Evolutionary conservation across 2,888 invertebrate genomes (phyloP), one percentile per base, ranked within the genome.

Genomic region (Eupelmus urozonus): DNA sequence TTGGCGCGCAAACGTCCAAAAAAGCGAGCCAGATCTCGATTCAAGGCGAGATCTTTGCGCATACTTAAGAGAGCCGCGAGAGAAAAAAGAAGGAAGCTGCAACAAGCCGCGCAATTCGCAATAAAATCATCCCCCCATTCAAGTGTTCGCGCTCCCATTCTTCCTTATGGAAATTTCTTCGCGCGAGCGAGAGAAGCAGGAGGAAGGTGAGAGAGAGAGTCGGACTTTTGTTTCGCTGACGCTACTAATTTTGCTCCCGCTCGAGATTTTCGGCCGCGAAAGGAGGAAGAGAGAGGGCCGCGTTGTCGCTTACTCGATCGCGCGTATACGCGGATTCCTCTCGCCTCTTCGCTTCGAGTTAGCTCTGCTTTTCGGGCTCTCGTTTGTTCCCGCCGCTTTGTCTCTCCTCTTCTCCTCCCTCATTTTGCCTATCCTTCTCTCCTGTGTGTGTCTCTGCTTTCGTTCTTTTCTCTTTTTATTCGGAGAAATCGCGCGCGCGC

Each of bases 121-220:
- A 79, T 79, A 79, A 79, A 79, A 79, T 79, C 60, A 60, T 66
- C 60, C 60, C 65, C 20, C 78, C 78, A 78, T 78, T 78, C 49
- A 74, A 55, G 67, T 51, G 62, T 51, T 66, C 9, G 25, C 57
- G 49, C 62, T 75, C 62, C 79, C 76, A 76, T 74, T 76, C 76
- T 80, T 76, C 74, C 59, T 63, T 80, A 80, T 80, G 80, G 76
- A 76, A 74, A 80, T 80, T 73, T 65, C 29, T 29, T 29, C 20
- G 23, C 13, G 1, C 29, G 63, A 27, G 53, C 16, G 34, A 65
- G 29, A 42, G 23, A 51, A 29, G 29, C 18, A 69, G 27, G 13
- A 20, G 11, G 11, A 53, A 49, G 25, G 49, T 23, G 23, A 25
- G 20, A 18, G 51, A n/a, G 3, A n/a, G 27, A 18, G n/a, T n/a